Evolutionary conservation across 1,140 invertebrate genomes (phyloP).

Genomic region (Drosophila rhopaloa): DNA sequence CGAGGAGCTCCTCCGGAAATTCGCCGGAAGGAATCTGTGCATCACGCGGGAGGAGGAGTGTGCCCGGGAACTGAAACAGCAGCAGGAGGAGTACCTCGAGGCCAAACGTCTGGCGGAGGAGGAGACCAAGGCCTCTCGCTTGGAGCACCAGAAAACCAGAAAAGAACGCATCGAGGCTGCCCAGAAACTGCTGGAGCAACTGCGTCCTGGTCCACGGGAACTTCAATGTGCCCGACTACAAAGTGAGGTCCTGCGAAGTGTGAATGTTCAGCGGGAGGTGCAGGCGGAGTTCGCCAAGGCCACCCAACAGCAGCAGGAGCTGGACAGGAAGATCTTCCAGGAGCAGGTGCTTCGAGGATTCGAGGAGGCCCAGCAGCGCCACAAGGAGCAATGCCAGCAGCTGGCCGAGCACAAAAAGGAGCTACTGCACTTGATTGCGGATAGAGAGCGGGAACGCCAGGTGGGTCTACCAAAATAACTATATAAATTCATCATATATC

Average conservation of each 20-base stretch:
- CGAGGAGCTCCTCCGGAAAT: slow-evolving; percentile 59
- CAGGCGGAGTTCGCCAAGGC: slow-evolving; percentile 64
- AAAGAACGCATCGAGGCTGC: slow-evolving; percentile 64
- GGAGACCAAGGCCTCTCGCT: slow-evolving; percentile 27
- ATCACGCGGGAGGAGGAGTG: slow-evolving; percentile 52
- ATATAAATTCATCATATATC: neutral
- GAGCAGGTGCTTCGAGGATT: slow-evolving; percentile 62
- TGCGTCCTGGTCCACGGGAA: slow-evolving; percentile 72
- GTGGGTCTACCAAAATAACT: neutral
- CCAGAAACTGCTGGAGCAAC: slow-evolving; percentile 66
- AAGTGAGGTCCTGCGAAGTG: slow-evolving; percentile 68
- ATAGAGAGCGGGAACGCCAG: slow-evolving; percentile 41
- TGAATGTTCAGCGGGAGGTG: slow-evolving; percentile 67
- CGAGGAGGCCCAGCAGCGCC: slow-evolving; percentile 59
- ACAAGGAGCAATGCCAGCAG: slow-evolving; percentile 41
- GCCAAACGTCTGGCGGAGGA: slow-evolving; percentile 34
- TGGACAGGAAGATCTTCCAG: slow-evolving; percentile 52
- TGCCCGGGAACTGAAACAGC: slow-evolving; percentile 26
- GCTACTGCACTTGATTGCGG: slow-evolving; percentile 56
- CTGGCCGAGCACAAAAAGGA: slow-evolving; percentile 63
- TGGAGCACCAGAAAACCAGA: slow-evolving; percentile 35
- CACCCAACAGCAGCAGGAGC: slow-evolving; percentile 31
- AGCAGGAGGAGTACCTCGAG: slow-evolving; percentile 16
- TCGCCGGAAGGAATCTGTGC: slow-evolving; percentile 55
- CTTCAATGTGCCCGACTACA: slow-evolving; percentile 68